phyloP scores from a whole-genome alignment of 2,888 invertebrate species.

The Tetheella fluctuosa region DNA sequence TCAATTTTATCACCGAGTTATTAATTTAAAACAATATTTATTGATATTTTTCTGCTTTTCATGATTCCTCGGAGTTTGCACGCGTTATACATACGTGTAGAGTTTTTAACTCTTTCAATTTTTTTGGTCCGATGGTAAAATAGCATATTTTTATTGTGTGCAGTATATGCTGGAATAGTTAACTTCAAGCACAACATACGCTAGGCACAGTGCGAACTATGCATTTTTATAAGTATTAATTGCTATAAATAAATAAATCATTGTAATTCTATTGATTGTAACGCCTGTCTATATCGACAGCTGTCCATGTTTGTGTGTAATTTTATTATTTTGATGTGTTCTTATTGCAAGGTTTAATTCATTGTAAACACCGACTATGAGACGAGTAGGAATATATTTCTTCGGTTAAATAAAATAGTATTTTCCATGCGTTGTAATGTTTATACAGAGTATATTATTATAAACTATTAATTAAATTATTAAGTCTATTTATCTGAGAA shows the following conservation, averaged over 20 bases:
- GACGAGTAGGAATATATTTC: neutral
- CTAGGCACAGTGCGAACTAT: conserved; percentile 57
- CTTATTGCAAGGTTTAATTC: conserved; percentile 17
- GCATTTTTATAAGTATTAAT: conserved; percentile 45
- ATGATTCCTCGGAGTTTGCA: neutral
- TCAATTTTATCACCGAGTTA: neutral
- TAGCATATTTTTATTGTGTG: conserved; percentile 19
- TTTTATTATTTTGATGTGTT: conserved; percentile 43
- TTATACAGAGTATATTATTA: conserved; percentile 46
- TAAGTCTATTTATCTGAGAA: conserved; percentile 12
- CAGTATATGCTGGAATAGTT: conserved; percentile 38
- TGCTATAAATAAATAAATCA: conserved; percentile 19
- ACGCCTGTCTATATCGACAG: conserved; percentile 41
- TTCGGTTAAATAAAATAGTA: neutral
- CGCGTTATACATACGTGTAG: neutral
- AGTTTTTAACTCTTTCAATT: neutral
- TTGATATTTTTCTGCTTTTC: neutral
- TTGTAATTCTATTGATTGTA: conserved; percentile 23
- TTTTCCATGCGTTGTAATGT: conserved; percentile 31
- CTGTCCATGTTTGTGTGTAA: conserved; percentile 43
- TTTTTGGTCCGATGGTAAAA: neutral
- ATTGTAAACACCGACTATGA: neutral
- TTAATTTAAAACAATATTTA: neutral
- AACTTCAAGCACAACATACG: conserved; percentile 61
- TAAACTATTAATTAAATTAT: conserved; percentile 21